These are phyloP conservation scores for Sebastes minor DNA, from an alignment of 2,797 vertebrate genomes.

Conservation along the genomic window DNA sequence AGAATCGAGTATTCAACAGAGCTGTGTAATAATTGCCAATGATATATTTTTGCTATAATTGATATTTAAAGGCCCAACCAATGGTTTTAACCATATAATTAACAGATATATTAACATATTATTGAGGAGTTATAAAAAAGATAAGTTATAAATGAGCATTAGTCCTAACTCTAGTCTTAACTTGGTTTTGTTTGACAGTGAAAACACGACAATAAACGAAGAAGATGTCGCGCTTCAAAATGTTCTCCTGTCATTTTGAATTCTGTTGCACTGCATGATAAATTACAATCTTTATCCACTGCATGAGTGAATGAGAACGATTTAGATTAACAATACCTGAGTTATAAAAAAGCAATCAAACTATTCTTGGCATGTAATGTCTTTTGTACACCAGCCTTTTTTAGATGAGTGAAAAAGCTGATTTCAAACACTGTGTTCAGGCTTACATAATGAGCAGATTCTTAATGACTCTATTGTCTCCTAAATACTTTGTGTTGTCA, in stretches of 20 bases:
- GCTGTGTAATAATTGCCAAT: too few relatives aligned
- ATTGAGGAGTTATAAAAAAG: neutral
- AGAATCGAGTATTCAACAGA: too few relatives aligned
- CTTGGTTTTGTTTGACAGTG: neutral
- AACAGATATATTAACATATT: neutral
- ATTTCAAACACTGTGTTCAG: neutral
- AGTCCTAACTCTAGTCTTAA: neutral
- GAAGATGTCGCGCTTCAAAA: neutral
- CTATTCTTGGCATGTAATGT: neutral
- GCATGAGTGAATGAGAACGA: neutral
- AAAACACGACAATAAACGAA: neutral
- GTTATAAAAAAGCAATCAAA: neutral
- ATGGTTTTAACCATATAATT: neutral
- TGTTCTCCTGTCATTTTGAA: neutral
- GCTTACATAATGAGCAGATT: neutral
- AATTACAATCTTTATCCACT: neutral
- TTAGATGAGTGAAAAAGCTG: neutral
- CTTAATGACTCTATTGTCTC: neutral
- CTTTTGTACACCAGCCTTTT: neutral
- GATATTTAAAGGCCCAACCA: neutral
- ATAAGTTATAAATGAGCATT: neutral
- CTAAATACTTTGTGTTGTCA: slow-evolving; percentile 47
- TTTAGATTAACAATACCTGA: neutral
- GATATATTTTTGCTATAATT: neutral
- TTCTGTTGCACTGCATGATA: neutral